A percentile compares a stretch with the other conserved stretches of the same genome.
These are phyloP conservation scores for Cremastinae sp. DNA, from an alignment of 2,888 invertebrate genomes.

Conservation along the genomic window DNA sequence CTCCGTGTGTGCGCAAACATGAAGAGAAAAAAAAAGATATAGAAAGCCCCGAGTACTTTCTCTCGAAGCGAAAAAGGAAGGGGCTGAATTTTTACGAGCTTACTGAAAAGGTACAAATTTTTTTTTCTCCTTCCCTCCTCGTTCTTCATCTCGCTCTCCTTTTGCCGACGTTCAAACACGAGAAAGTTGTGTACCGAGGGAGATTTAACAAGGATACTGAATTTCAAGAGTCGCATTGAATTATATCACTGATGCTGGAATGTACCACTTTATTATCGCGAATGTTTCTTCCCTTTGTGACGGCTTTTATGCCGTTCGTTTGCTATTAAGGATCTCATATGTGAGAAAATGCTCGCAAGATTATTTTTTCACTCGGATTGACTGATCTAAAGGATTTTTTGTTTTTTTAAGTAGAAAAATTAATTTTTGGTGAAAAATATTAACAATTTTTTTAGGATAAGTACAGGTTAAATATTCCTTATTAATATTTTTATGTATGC, in stretches of 20 bases:
- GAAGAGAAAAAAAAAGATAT: conserved; percentile 16
- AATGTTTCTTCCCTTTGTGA: background rate
- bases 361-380: too few species aligned
- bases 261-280: conserved; percentile 10
- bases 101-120: conserved; percentile 46
- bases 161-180: conserved; percentile 25
- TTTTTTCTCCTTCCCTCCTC: conserved; percentile 25
- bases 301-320: too few species aligned
- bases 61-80: conserved; percentile 1
- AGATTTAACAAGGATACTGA: conserved; percentile 35
- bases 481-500: too few species aligned
- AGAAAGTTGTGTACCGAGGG: conserved; percentile 27
- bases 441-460: too few species aligned
- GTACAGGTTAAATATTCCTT: too few species aligned
- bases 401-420: too few species aligned
- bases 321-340: too few species aligned
- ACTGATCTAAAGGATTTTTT: too few species aligned
- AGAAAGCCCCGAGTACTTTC: conserved; percentile 46
- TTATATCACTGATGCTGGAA: conserved; percentile 32
- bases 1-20: conserved; percentile 23
- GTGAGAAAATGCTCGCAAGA: too few species aligned
- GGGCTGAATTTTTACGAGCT: conserved; percentile 39
- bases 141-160: too few species aligned
- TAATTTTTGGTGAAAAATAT: too few species aligned
- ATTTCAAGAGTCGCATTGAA: conserved; percentile 31